Base-by-base conservation (phyloP, 2,113 vertebrate species). In the Malurus elegans region DNA sequence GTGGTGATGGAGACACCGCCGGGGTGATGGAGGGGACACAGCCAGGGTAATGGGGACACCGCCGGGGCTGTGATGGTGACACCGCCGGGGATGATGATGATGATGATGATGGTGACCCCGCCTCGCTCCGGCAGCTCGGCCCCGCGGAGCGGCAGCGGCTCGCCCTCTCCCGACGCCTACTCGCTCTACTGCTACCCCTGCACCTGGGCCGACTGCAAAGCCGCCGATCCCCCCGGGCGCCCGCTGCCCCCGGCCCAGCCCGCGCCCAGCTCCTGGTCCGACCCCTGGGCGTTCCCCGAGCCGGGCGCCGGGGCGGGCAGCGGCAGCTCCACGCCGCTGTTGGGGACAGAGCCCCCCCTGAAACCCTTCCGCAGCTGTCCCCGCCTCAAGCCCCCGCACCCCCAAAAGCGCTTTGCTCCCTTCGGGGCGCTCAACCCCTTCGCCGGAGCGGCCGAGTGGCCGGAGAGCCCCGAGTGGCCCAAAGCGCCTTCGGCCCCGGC, bases 151-250 rank as follows among this genome's bases (percentile, higher is more conserved):
- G 38, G 38, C 38, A 38, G 38, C 38, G 38, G 38, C 11, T 38
- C 38, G 10, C 38, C 38, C 38, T 38, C 38, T 38, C 38, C 38
- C 0, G 99, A 99, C 48, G 96, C 99, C 10, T 98, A 98, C 88
- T 99, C 99, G 28, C 97, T 99, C 14, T 99, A 99, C 96, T 99
- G 99, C 96, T 99, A 99, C 92, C 99, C 99, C 1, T 99, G 99
- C 92, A 98, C 99, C 6, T 99, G 99, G 99, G 98, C 98, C 1
- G 99, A 99, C 96, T 99, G 99, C 96, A 99, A 99, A 74, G 98
- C 97, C 7, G 98, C 98, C 13, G 99, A 98, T 64, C 76, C 98
- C 16, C 95, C 98, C 3, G 95, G 92, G 54, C 96, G 83, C 13
- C 96, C 94, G 4, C 88, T 95, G 45, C 90, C 98, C 96, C 61